Percentiles rank a stretch among this genome's conserved stretches.
These are phyloP conservation scores for Charanyca ferruginea DNA, from an alignment of 2,888 invertebrate species.

Conservation along the genomic window DNA sequence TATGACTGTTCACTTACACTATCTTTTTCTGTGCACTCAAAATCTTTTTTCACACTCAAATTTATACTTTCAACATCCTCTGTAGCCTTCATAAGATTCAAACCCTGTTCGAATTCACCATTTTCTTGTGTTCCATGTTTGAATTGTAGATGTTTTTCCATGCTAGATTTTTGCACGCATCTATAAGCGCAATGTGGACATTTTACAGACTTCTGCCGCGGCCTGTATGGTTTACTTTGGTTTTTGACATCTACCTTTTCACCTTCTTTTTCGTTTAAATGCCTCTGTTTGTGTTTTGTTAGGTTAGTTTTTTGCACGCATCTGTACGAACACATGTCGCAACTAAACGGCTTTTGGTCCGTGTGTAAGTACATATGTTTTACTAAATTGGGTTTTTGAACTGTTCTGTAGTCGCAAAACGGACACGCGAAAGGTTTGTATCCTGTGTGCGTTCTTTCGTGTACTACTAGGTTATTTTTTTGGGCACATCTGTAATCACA, in stretches of 20 bases:
- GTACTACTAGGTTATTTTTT: conserved; percentile 88
- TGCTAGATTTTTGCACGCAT: conserved; percentile 86
- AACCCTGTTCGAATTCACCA: conserved; percentile 59
- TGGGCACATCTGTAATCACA: conserved; percentile 89
- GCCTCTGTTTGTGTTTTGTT: conserved; percentile 87
- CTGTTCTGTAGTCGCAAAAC: conserved; percentile 87
- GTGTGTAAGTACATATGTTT: conserved; percentile 90
- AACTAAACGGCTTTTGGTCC: conserved; percentile 88
- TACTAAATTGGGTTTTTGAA: conserved; percentile 89
- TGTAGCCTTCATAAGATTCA: conserved; percentile 64
- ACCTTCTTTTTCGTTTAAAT: conserved; percentile 82
- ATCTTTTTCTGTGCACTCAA: conserved; percentile 51
- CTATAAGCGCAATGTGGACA: conserved; percentile 84
- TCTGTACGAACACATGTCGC: conserved; percentile 86
- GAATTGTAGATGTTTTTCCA: conserved; percentile 87
- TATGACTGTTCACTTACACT: conserved; percentile 56
- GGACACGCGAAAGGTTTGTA: conserved; percentile 89
- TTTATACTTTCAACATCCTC: conserved; percentile 72
- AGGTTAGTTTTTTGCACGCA: conserved; percentile 89
- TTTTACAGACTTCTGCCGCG: conserved; percentile 85
- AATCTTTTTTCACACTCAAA: conserved; percentile 79
- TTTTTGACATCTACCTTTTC: conserved; percentile 78
- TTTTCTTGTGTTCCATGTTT: conserved; percentile 77
- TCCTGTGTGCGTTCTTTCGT: conserved; percentile 89
- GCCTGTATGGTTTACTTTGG: conserved; percentile 82